Percentiles rank a stretch among this genome's conserved stretches.
Evolutionary conservation across 2,797 vertebrate species (phyloP).

Genomic region (Amphiprion clarkii): DNA sequence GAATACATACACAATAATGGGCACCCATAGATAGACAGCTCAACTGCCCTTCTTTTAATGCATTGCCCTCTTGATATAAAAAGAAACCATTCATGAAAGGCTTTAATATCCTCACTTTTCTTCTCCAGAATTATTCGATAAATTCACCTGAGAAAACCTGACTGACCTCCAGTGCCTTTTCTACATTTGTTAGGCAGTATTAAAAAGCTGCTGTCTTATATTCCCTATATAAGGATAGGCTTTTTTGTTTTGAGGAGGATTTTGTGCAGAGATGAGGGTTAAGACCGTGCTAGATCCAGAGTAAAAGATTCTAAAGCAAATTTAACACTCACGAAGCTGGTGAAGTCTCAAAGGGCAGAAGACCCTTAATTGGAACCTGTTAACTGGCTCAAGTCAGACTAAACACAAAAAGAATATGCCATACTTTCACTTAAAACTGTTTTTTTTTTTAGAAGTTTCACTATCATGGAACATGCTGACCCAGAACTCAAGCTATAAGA

Average conservation of each 20-base stretch:
- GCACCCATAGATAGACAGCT: too few species aligned
- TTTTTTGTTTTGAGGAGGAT: not conserved
- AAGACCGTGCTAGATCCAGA: not conserved
- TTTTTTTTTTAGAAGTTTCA: not conserved
- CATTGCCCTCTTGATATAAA: too few species aligned
- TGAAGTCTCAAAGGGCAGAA: not conserved
- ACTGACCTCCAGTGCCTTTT: too few species aligned
- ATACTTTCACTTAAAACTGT: not conserved
- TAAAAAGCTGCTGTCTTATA: too few species aligned
- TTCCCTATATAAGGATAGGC: too few species aligned
- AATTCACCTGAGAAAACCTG: too few species aligned
- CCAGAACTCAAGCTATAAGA: not conserved
- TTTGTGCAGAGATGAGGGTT: not conserved
- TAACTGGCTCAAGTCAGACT: constrained; percentile 4
- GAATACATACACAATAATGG: too few species aligned
- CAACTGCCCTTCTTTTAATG: too few species aligned
- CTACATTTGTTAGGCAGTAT: too few species aligned
- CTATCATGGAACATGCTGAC: not conserved
- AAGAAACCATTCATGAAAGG: too few species aligned
- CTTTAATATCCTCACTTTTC: too few species aligned
- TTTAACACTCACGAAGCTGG: constrained; percentile 1
- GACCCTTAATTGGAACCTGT: not conserved
- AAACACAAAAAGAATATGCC: not conserved
- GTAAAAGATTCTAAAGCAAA: not conserved
- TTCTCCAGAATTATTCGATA: too few species aligned